phyloP scores from a whole-genome alignment of 2,797 vertebrate species.

The Knipowitschia caucasica region DNA sequence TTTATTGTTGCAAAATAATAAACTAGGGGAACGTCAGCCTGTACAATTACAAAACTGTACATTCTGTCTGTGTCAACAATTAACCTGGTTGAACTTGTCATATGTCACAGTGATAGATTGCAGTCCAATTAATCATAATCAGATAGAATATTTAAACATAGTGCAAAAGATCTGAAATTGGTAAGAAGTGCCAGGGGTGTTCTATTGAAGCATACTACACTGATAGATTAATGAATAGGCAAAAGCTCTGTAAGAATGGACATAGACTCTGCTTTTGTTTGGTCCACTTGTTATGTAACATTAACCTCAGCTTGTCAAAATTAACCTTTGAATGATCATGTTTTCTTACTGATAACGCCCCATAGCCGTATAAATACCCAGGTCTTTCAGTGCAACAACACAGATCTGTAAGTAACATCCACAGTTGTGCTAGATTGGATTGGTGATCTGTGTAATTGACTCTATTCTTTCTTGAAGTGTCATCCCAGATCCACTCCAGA shows the following conservation, averaged over 20 bases:
- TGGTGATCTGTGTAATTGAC: background rate
- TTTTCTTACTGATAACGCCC: slow-evolving; percentile 6
- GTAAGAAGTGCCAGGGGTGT: background rate
- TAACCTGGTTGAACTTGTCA: too few species aligned
- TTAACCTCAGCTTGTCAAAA: slow-evolving; percentile 14
- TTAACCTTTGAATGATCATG: background rate
- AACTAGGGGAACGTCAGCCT: background rate
- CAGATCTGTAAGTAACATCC: background rate
- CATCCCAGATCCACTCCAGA: background rate
- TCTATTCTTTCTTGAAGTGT: background rate
- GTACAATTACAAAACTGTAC: background rate
- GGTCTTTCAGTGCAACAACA: background rate
- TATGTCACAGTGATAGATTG: too few species aligned
- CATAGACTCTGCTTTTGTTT: slow-evolving; percentile 4
- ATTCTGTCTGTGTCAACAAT: slow-evolving; percentile 1
- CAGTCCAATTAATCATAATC: background rate
- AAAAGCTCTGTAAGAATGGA: slow-evolving; percentile 5
- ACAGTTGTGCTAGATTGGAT: background rate
- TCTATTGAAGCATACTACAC: background rate
- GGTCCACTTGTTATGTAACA: slow-evolving; percentile 11
- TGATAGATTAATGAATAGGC: background rate
- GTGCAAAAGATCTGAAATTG: background rate
- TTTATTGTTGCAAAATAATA: too few species aligned
- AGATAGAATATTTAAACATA: background rate
- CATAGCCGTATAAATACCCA: slow-evolving; percentile 26